phyloP scores from a whole-genome alignment of 1,140 invertebrate genomes.

The Anagrus nilaparvatae region DNA sequence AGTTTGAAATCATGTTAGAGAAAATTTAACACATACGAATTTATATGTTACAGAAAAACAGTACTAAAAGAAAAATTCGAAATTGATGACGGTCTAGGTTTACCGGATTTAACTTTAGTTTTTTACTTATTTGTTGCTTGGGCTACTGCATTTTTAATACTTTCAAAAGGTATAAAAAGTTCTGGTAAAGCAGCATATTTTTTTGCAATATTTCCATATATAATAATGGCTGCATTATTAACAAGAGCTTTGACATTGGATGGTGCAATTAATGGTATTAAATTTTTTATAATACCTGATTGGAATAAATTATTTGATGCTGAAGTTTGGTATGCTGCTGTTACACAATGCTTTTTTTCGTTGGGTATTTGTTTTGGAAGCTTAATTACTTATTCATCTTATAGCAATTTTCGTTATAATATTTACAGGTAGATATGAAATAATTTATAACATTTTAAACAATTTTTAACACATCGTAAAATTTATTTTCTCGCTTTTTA shows the following conservation, averaged over 20 bases:
- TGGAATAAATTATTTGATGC: constrained; percentile 52
- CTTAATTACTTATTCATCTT: constrained; percentile 71
- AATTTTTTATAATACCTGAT: constrained; percentile 53
- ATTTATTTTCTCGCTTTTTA: constrained; percentile 1
- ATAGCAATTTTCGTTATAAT: constrained; percentile 70
- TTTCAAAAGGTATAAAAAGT: constrained; percentile 68
- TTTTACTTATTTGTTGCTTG: constrained; percentile 65
- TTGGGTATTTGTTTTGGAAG: constrained; percentile 64
- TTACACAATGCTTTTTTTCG: constrained; percentile 67
- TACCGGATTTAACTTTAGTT: constrained; percentile 62
- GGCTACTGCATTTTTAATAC: constrained; percentile 63
- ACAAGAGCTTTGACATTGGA: constrained; percentile 62
- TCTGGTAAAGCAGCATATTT: constrained; percentile 72
- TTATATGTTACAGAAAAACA: constrained; percentile 34
- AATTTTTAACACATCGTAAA: background rate
- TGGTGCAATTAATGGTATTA: constrained; percentile 63
- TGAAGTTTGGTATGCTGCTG: constrained; percentile 62
- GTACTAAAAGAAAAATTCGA: constrained; percentile 53
- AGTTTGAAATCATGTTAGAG: background rate
- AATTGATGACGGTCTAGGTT: constrained; percentile 60
- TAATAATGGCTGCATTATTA: constrained; percentile 65
- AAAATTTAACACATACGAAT: background rate
- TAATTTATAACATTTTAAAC: background rate
- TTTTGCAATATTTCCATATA: constrained; percentile 74
- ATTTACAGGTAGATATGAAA: constrained; percentile 57